Conservation (phyloP, 2,888 invertebrate genomes). For the Chymomyza procnemis region DNA sequence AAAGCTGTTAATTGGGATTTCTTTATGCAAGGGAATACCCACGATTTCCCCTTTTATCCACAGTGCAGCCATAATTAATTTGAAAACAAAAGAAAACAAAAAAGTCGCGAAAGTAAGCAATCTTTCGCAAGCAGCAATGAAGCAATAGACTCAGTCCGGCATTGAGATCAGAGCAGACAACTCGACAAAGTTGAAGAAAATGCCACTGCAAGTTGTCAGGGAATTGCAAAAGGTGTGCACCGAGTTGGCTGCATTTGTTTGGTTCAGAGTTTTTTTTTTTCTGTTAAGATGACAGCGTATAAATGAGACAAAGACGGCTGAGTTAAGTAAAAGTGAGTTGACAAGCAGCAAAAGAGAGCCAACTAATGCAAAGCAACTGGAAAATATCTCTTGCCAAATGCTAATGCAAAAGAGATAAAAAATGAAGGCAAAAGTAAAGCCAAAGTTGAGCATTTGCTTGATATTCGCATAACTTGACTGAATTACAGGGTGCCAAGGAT, state of each 20-base stretch:
- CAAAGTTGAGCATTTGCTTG: constrained; percentile 32
- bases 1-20: too few relatives aligned
- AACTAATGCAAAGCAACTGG: neutral
- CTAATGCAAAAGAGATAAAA: neutral
- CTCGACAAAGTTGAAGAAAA: constrained; percentile 12
- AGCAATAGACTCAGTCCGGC: constrained; percentile 14
- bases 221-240: neutral
- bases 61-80: constrained; percentile 47
- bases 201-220: neutral
- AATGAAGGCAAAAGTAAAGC: neutral
- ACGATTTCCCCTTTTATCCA: constrained; percentile 6
- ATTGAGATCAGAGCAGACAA: neutral
- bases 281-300: constrained; percentile 10
- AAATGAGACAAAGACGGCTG: constrained; percentile 11
- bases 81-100: constrained; percentile 33
- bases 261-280: neutral
- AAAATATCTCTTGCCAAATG: neutral
- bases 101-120: neutral
- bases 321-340: neutral
- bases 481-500: constrained; percentile 23
- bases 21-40: neutral
- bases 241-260: neutral
- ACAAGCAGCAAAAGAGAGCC: neutral
- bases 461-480: constrained; percentile 40
- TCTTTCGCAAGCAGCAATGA: constrained; percentile 6